Evolutionary conservation across 2,888 invertebrate genomes (phyloP).

Genomic region (Mythimna lalbum): DNA sequence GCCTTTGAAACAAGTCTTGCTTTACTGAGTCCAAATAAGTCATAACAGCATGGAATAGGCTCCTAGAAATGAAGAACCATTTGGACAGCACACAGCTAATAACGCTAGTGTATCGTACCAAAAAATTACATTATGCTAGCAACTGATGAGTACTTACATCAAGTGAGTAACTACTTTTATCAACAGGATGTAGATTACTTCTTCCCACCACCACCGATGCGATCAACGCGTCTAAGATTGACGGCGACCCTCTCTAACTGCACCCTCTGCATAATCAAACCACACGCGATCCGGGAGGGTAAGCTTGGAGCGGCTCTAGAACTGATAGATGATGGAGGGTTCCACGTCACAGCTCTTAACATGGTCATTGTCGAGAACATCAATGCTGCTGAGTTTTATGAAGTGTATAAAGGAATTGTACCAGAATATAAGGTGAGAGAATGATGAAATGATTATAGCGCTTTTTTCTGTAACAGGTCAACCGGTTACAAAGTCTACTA

Average conservation of each 20-base stretch:
- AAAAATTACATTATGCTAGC: neutral
- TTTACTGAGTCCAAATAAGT: too few species aligned
- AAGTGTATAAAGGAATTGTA: conserved; percentile 97
- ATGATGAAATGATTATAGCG: neutral
- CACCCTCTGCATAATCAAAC: conserved; percentile 96
- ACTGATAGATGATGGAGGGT: conserved; percentile 94
- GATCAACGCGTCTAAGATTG: conserved; percentile 82
- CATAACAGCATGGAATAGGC: too few species aligned
- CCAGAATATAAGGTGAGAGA: conserved; percentile 93
- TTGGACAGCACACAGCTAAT: too few species aligned
- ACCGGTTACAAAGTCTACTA: too few species aligned
- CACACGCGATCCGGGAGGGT: conserved; percentile 96
- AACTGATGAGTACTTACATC: neutral
- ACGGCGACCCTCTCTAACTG: conserved; percentile 92
- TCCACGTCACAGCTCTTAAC: conserved; percentile 94
- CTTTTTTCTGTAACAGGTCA: too few species aligned
- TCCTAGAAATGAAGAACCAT: too few species aligned
- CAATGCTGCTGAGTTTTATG: conserved; percentile 97
- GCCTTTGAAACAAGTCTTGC: too few species aligned
- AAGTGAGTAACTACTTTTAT: neutral
- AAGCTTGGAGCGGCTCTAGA: conserved; percentile 92
- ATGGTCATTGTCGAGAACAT: conserved; percentile 95
- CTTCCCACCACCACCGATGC: conserved; percentile 87
- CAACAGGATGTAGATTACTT: conserved; percentile 91
- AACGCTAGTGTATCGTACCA: too few species aligned